These are phyloP conservation scores for Plumapathes pennacea DNA, from an alignment of 92 coral and sea anemone genomes.

Conservation along the genomic window DNA sequence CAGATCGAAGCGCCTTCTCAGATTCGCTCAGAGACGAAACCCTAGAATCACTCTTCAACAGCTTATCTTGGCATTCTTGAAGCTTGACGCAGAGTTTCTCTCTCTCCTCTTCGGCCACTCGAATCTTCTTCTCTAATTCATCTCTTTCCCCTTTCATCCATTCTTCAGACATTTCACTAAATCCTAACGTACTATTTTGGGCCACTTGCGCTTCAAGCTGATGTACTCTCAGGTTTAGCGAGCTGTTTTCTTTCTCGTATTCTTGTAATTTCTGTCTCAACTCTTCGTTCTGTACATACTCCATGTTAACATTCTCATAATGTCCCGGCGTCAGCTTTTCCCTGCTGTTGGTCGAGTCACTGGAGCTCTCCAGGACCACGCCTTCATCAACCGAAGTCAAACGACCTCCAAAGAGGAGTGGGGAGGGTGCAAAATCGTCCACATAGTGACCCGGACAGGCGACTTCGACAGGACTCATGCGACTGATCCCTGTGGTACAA, in stretches of 20 bases:
- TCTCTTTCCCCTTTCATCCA: not conserved
- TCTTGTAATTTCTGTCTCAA: constrained; percentile 63
- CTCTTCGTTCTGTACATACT: constrained; percentile 58
- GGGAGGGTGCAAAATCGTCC: constrained; percentile 37
- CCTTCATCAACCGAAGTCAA: constrained; percentile 84
- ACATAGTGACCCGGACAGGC: constrained; percentile 31
- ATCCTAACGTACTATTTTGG: no score
- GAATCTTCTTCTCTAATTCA: constrained; percentile 34
- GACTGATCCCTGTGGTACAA: constrained; percentile 10
- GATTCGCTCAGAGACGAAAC: constrained; percentile 3
- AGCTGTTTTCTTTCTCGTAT: constrained; percentile 53
- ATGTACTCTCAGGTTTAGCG: constrained; percentile 17
- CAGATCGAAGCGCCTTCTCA: constrained; percentile 4
- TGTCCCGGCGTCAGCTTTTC: constrained; percentile 50
- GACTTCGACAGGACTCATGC: constrained; percentile 8
- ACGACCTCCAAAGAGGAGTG: constrained; percentile 51
- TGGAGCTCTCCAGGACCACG: constrained; percentile 81
- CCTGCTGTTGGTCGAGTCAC: constrained; percentile 72
- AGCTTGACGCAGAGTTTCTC: constrained; percentile 28
- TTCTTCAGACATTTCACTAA: no score
- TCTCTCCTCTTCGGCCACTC: constrained; percentile 41
- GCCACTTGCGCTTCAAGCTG: constrained; percentile 40
- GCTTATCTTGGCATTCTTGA: constrained; percentile 47
- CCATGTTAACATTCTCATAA: constrained; percentile 52
- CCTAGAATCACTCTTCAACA: constrained; percentile 11